phyloP scores from a whole-genome alignment of 2,888 invertebrate genomes.

The Caradrina clavipalpis region DNA sequence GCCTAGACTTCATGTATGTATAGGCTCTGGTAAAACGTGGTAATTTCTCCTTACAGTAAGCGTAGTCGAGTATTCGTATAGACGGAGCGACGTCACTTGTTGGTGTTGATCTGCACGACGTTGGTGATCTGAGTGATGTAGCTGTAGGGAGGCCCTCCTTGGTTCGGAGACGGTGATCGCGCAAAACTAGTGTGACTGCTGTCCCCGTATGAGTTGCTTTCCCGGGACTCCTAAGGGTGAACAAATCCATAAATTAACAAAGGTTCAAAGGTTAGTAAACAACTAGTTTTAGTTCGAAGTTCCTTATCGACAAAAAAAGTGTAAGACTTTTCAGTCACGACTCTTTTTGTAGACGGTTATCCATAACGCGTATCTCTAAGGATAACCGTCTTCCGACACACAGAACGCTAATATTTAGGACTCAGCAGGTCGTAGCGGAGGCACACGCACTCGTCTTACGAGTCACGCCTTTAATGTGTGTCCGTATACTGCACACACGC shows the following conservation, averaged over 20 bases:
- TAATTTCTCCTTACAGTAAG: constrained; percentile 26
- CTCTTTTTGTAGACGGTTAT: too few species aligned
- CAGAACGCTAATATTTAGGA: too few species aligned
- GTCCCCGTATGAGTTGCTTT: constrained; percentile 41
- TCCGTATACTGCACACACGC: too few species aligned
- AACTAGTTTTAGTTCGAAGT: not conserved
- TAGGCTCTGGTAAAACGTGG: constrained; percentile 2
- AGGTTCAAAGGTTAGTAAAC: not conserved
- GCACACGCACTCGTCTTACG: too few species aligned
- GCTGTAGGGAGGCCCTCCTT: constrained; percentile 49
- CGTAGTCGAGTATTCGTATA: constrained; percentile 40
- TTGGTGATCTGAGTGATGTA: constrained; percentile 62
- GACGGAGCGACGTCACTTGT: constrained; percentile 46
- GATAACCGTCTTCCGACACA: too few species aligned
- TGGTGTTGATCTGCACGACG: constrained; percentile 60
- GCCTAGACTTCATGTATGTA: not conserved
- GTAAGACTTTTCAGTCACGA: too few species aligned
- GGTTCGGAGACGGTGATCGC: constrained; percentile 43
- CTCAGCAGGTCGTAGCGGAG: too few species aligned
- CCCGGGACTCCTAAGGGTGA: constrained; percentile 45
- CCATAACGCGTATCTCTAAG: too few species aligned
- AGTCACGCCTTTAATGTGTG: too few species aligned
- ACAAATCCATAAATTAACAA: not conserved
- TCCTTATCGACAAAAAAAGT: too few species aligned
- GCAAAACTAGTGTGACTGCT: constrained; percentile 42